phyloP scores from a whole-genome alignment of 1,140 invertebrate genomes.

The Neodiprion lecontei region DNA sequence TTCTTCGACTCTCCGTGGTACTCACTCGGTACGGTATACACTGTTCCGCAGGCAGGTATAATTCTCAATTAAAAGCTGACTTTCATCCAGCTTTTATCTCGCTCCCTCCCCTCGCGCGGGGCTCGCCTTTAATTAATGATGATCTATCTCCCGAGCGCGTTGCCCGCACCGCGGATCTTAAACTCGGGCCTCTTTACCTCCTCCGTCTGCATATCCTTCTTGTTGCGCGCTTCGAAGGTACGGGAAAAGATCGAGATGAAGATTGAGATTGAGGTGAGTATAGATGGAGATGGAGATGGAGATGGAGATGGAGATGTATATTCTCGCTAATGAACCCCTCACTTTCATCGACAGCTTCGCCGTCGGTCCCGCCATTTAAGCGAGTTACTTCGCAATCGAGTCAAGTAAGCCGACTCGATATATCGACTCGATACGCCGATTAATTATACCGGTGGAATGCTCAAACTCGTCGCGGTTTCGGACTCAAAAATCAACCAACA shows the following conservation, averaged over 20 bases:
- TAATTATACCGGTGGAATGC: too few species aligned
- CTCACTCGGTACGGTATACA: too few species aligned
- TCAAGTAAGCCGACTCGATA: neutral
- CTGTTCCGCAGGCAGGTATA: neutral
- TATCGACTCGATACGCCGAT: too few species aligned
- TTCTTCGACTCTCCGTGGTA: too few species aligned
- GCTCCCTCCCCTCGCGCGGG: neutral
- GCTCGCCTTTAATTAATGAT: neutral
- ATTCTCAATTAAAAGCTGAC: slow-evolving; percentile 4
- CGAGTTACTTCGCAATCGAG: neutral
- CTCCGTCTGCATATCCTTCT: neutral
- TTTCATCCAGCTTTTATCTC: neutral
- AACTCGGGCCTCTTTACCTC: neutral
- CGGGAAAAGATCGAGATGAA: neutral
- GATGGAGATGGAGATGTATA: neutral
- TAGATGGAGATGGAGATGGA: neutral
- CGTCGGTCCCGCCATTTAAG: neutral
- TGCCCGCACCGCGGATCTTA: neutral
- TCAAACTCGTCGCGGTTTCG: too few species aligned
- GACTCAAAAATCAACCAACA: too few species aligned
- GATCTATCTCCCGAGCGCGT: slow-evolving; percentile 3
- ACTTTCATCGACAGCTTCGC: slow-evolving; percentile 3
- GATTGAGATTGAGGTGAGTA: neutral
- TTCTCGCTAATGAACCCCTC: neutral
- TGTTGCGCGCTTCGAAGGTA: neutral